phyloP scores from a whole-genome alignment of 2,797 vertebrate species.

The Leptoclinus maculatus region DNA sequence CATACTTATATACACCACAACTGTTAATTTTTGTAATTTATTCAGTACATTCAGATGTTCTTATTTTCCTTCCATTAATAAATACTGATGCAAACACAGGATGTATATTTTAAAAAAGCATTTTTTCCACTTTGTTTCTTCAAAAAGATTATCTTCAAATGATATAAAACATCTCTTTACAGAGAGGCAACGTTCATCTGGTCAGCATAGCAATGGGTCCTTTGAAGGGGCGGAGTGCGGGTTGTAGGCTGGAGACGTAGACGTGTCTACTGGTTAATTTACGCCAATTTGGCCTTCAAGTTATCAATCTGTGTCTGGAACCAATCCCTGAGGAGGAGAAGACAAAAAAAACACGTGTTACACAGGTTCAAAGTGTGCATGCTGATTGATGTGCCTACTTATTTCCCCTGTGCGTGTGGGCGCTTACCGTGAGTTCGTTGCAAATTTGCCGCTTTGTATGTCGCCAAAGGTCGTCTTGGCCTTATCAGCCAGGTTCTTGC shows the following conservation, averaged over 20 bases:
- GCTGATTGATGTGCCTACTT: neutral
- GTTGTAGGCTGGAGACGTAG: neutral
- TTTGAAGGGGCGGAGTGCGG: neutral
- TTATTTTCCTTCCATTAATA: slow-evolving; percentile 17
- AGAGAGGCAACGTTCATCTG: too few species aligned
- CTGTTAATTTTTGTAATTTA: slow-evolving; percentile 14
- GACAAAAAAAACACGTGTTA: neutral
- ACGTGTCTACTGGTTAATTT: neutral
- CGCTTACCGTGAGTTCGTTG: slow-evolving; percentile 62
- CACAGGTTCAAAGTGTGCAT: accelerated
- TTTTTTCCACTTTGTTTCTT: too few species aligned
- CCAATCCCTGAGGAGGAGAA: slow-evolving; percentile 65
- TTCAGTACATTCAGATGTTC: neutral
- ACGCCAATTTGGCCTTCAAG: accelerated
- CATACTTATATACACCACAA: neutral
- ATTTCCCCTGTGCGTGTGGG: neutral
- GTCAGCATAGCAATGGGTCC: neutral
- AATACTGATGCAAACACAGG: neutral
- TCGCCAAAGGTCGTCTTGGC: accelerated
- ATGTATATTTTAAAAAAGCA: too few species aligned
- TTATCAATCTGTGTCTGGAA: neutral
- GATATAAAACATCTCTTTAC: too few species aligned
- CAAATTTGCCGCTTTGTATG: slow-evolving; percentile 55
- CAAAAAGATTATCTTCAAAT: too few species aligned
- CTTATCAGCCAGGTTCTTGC: slow-evolving; percentile 46